These are phyloP conservation scores for Pristionchus fissidentatus DNA, from an alignment of 2,888 invertebrate genomes.

Conservation along the genomic window DNA sequence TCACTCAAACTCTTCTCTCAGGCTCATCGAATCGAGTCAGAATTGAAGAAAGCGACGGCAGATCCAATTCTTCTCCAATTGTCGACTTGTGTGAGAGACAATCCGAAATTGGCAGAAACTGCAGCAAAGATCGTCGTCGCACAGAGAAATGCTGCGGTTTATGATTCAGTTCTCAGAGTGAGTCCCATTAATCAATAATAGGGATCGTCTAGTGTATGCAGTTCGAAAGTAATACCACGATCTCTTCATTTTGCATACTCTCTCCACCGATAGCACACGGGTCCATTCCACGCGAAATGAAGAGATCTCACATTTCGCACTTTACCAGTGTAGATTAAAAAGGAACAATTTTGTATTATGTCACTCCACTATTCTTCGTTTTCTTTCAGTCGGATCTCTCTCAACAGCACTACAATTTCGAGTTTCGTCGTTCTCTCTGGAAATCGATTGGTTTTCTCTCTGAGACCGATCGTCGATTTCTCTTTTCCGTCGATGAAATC, in stretches of 20 bases:
- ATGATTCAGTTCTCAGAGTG: slow-evolving; percentile 68
- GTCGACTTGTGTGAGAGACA: slow-evolving; percentile 68
- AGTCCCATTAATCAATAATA: too few relatives aligned
- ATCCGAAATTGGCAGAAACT: slow-evolving; percentile 60
- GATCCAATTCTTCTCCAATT: slow-evolving; percentile 59
- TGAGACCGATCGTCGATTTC: slow-evolving; percentile 36
- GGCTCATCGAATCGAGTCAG: slow-evolving; percentile 34
- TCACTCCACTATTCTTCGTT: slow-evolving; percentile 25
- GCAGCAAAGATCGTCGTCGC: slow-evolving; percentile 66
- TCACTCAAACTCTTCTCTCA: neutral
- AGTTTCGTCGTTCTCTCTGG: slow-evolving; percentile 61
- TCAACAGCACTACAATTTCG: slow-evolving; percentile 61
- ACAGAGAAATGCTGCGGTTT: slow-evolving; percentile 71
- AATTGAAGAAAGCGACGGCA: neutral
- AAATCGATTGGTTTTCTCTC: slow-evolving; percentile 51
- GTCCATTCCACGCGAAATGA: too few relatives aligned
- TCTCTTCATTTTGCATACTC: neutral
- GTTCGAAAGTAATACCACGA: too few relatives aligned
- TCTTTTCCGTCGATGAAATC: slow-evolving; percentile 44
- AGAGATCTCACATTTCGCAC: neutral
- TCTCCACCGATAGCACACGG: too few relatives aligned
- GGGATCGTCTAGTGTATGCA: too few relatives aligned
- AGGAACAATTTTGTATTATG: too few relatives aligned
- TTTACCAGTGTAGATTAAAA: neutral
- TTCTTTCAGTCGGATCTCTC: slow-evolving; percentile 63